Base-by-base conservation (phyloP, 2,797 vertebrate genomes). In the Esox masquinongy region DNA sequence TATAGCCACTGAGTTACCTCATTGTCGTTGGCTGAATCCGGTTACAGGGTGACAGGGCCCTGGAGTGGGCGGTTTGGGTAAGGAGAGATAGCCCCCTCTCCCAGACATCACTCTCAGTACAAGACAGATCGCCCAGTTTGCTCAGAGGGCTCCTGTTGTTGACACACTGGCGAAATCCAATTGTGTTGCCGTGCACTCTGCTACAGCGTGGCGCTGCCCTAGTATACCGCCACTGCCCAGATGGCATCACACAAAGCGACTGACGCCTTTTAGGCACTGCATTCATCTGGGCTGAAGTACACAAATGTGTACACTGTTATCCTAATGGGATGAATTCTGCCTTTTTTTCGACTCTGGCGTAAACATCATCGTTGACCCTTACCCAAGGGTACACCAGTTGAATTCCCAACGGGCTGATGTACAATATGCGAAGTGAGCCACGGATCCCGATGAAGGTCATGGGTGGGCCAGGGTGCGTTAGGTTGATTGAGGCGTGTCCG, bases 401-500 rank as follows among this genome's bases (percentile, higher is more conserved):
- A 29, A 31, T 66, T 66, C 63, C 29, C 24, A 66, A 17, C 15
- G 24, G 29, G 66, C 36, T 68, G 34, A 68, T 68, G n/a, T 68
- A 43, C 26, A 9, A 68, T 31, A 39, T 11, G 8, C 9, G 19
- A 17, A 5, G 4, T 34, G 63, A 66, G 63, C 4, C 12, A 3
- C 12, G 22, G 16, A 34, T 29, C 15, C n/a, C 5, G 31, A 17
- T 16, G 36, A 34, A 68, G 66, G 36, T 66, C 63, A 31, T 31
- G 14, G 63, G 12, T 31, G 24, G 63, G 31, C 63, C 82, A 84
- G 66, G 78, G 86, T 88, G 87, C 87, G 91, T 91, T 90, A 90
- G 81, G 79, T 82, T 87, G 90, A 91, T 91, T 90, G 88, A 88
- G 90, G 83, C 64, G 63, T 61, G 59, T 72, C 73, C 72, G 73